Base-by-base conservation (phyloP, 1,140 invertebrate species). In the Coelopa frigida region DNA sequence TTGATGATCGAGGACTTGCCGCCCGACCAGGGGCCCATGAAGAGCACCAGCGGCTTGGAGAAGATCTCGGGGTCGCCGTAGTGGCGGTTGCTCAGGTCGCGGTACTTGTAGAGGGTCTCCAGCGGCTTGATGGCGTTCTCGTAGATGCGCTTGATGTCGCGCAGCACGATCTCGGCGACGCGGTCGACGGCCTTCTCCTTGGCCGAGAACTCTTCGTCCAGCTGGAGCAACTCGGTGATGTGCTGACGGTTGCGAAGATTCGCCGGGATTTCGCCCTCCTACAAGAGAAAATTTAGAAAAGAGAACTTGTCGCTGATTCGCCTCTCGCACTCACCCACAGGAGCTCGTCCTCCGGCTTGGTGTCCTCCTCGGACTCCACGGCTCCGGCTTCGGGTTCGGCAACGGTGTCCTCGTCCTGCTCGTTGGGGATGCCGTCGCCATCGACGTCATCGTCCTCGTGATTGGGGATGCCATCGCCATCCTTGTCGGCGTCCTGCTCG, bases 1-100 rank as follows among this genome's bases (percentile, higher is more conserved):
- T 96, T 96, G 40, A 95, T 83, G 50, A 95, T 90, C 8, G 88
- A 87, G 4, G 91, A 94, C 73, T 96, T 96, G 53, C 93, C 93
- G 51, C 90, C 89, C 58, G 89, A 93, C 89, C 91, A 95, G 18
- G 92, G 91, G 27, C 93, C 92, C 84, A 95, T 87, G 58, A 96
- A 92, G 0, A 96, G 71, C 33, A 95, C 78, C 59, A 95, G 72
- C 7, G 93, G 92, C 67, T 94, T 95, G 0, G 89, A 92, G 70
- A 94, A 93, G 64, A 95, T 93, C 77, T 95, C 91, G 6, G 89
- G 85, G 75, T 95, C 91, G 71, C 88, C 87, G 61, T 91, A 91
- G 72, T 92, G 88, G 51, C 91, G 78, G 59, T 93, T 93, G 59
- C 89, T 94, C 31, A 95, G 77, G 64, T 94, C 89, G 58, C 87